Conservation (phyloP, 2,113 vertebrate species). For the Podarcis cretensis region DNA sequence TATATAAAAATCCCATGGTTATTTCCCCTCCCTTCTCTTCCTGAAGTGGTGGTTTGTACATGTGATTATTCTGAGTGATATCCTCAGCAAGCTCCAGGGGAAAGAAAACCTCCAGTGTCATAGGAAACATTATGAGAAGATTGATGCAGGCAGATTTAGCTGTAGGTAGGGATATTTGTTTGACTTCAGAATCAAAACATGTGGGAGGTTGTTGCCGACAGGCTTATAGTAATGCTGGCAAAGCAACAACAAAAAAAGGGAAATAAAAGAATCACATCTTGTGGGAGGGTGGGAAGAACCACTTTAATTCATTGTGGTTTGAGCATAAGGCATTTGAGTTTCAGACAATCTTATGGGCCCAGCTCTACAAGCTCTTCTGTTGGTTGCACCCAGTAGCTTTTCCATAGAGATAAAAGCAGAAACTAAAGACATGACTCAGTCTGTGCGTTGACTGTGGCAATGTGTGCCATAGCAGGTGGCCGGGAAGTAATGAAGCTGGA, state of each 20-base stretch:
- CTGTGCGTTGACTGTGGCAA: not conserved
- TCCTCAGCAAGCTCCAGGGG: not conserved
- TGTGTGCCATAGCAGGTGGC: not conserved
- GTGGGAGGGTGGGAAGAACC: slow-evolving; percentile 15
- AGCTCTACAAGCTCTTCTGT: accelerated
- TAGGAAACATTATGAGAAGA: slow-evolving; percentile 8
- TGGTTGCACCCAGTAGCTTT: not conserved
- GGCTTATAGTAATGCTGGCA: not conserved
- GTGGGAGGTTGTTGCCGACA: slow-evolving; percentile 35
- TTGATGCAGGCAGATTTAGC: slow-evolving; percentile 28
- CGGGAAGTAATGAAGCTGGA: not conserved
- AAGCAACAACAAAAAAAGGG: not conserved
- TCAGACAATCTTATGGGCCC: not conserved
- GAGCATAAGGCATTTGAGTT: not conserved
- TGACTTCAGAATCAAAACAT: slow-evolving; percentile 23
- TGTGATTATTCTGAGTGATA: not conserved
- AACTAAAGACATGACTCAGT: not conserved
- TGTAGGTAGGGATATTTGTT: slow-evolving; percentile 17
- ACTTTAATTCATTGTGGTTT: slow-evolving; percentile 20
- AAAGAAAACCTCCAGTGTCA: not conserved
- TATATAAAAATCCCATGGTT: not conserved
- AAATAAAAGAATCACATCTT: slow-evolving; percentile 27
- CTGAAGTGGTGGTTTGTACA: slow-evolving; percentile 10
- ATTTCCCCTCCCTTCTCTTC: not conserved
- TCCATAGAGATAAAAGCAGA: accelerated